Base-by-base conservation (phyloP, 1,140 invertebrate species). In the Papilio polytes region DNA sequence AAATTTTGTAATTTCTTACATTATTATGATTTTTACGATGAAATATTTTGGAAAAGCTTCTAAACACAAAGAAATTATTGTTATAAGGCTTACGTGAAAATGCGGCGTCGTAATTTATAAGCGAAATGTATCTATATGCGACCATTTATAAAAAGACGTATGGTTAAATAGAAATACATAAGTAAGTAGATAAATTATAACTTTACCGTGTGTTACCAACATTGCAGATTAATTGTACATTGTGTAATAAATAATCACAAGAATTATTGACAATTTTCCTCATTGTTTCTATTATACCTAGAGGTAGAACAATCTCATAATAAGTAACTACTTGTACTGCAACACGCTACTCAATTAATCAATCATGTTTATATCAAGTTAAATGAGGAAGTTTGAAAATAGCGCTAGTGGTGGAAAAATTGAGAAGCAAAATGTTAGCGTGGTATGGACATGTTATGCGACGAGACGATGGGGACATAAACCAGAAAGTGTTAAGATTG, bases 241-340 rank as follows among this genome's bases (percentile, higher is more conserved):
- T 70, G 22, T 15, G 63, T 36, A 70, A 70, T 70, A 36, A 70
- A 70, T 70, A 18, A 63, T 66, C 22, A 12, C 13, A 31, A 70
- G 63, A 31, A 36, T 41, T 70, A 70, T 15, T 70, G 26, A 36
- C 36, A 36, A 26, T 70, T 70, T 70, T 70, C 63, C 63, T 70
- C 63, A 7, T 36, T 31, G 63, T 3, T 36, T 70, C 63, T 70
- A 70, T 31, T 70, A 36, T 10, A 41, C 36, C 36, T 8, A 63
- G 13, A 70, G 63, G 26, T 31, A 31, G 22, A 36, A 70, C 22
- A 70, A 9, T 70, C 26, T 3, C 13, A 6, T 36, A 26, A 10
- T 66, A 66, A 66, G 20, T 26, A 66, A 2, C 12, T 66, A 26
- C 20, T 31, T 10, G 26, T 56, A 20, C 18, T n/a, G 4, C 18